Percentiles rank a stretch among this genome's conserved stretches.
These are phyloP conservation scores for Ardeotis arabs DNA, from an alignment of 2,113 vertebrate genomes.

Conservation along the genomic window DNA sequence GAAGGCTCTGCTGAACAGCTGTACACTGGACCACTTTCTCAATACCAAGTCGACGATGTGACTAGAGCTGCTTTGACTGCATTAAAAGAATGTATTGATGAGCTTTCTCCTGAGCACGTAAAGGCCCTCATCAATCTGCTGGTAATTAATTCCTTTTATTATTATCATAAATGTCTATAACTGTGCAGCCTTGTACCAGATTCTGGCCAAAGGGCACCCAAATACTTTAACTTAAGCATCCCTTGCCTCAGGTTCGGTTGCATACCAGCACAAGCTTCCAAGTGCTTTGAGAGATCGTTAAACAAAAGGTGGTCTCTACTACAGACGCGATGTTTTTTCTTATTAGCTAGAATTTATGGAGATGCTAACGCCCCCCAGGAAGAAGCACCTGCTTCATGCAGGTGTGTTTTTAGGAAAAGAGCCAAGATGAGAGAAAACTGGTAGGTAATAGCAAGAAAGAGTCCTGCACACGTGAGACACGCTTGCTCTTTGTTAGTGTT, in stretches of 20 bases:
- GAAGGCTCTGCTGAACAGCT: neutral
- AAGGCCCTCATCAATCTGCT: neutral
- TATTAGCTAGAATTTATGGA: neutral
- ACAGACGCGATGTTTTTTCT: neutral
- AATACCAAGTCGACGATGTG: rapidly evolving
- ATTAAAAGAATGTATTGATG: neutral
- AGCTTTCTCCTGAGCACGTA: neutral
- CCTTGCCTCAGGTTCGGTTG: neutral
- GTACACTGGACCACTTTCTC: neutral
- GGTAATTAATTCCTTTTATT: neutral
- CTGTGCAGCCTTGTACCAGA: neutral
- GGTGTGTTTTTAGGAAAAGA: neutral
- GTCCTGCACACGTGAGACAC: rapidly evolving
- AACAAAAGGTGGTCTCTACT: neutral
- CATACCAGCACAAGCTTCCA: too few relatives aligned
- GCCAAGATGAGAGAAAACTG: neutral
- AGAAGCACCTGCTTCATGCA: neutral
- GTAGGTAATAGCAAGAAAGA: neutral
- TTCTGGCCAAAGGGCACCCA: neutral
- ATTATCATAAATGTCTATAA: rapidly evolving
- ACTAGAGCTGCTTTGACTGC: neutral
- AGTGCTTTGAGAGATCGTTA: too few relatives aligned
- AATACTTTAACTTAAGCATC: neutral
- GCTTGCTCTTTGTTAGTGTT: neutral
- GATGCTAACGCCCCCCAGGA: neutral